Evolutionary conservation across 2,797 vertebrate genomes (phyloP), one percentile per base, ranked within the genome.

Genomic region (Mastacembelus armatus): DNA sequence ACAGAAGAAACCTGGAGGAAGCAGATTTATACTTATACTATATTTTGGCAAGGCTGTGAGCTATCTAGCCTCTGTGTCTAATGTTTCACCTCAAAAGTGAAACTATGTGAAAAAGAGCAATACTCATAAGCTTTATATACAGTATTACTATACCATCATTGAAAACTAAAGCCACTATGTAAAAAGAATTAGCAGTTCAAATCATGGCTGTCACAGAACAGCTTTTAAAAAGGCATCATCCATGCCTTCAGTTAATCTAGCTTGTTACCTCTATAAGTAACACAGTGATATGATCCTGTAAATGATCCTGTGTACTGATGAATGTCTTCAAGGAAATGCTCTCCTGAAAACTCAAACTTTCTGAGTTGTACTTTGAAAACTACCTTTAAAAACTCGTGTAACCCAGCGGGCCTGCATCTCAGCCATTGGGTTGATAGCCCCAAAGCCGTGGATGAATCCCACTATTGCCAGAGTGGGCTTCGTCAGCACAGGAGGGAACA

Each of bases 331-430:
- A n/a, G n/a, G n/a, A n/a, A n/a, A n/a, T n/a, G n/a, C n/a, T n/a
- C n/a, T n/a, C n/a, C n/a, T n/a, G n/a, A 30, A 30, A n/a, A 16
- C 16, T 12, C 22, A 40, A 2, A 8, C 32, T 22, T 16, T 22
- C 11, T 43, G 2, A 44, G 7, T 48, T 81, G 4, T n/a, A 10
- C 4, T 30, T 44, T n/a, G n/a, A n/a, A n/a, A n/a, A n/a, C n/a
- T 79, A 95, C 96, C 95, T 90, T 94, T 94, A 51, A 96, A 92
- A 43, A 95, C 87, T 15, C 74, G 86, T 10, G 92, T 94, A 36
- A 77, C 94, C 92, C 95, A 95, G 45, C 91, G 87, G 0, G 90
- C 92, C 67, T 96, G 95, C 19, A 91, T 90, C 80, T 96, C 95
- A 8, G 30, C 69, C 33, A 93, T 36, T 0, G 93, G 88, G 67